Percentiles rank a stretch among this genome's conserved stretches.
phyloP scores from a whole-genome alignment of 1,140 invertebrate species.

The Piezodorus guildinii region DNA sequence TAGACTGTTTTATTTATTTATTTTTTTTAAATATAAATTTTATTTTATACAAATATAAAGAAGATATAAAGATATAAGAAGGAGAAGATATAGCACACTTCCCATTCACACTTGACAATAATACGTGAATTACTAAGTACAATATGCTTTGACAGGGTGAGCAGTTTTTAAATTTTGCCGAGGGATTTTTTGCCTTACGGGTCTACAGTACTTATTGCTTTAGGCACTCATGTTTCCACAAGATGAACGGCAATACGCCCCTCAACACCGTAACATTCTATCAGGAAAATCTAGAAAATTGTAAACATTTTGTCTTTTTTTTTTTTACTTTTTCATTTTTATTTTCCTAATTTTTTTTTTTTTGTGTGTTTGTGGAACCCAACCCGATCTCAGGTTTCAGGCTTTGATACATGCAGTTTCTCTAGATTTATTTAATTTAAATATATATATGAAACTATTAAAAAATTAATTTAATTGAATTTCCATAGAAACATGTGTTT shows the following conservation, averaged over 20 bases:
- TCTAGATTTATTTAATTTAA: too few species aligned
- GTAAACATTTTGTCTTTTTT: too few species aligned
- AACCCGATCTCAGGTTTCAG: too few species aligned
- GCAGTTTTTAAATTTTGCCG: conserved; percentile 7
- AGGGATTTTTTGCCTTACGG: conserved; percentile 1
- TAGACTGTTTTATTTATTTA: background rate
- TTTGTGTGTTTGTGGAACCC: too few species aligned
- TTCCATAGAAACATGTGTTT: too few species aligned
- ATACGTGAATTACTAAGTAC: background rate
- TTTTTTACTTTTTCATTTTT: background rate
- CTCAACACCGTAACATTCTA: background rate
- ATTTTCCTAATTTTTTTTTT: background rate
- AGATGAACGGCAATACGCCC: conserved; percentile 13
- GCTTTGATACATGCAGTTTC: too few species aligned
- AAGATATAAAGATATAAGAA: background rate
- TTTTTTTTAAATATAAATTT: too few species aligned
- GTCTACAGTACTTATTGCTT: conserved; percentile 22
- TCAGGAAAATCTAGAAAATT: background rate
- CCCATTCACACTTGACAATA: conserved; percentile 6
- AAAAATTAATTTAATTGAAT: too few species aligned
- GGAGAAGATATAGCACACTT: conserved; percentile 1
- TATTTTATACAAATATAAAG: background rate
- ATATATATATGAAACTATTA: too few species aligned
- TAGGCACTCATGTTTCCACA: conserved; percentile 22
- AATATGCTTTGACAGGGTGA: conserved; percentile 6